Evolutionary conservation across 2,113 vertebrate species (phyloP).

Genomic region (Tragelaphus imberbis): DNA sequence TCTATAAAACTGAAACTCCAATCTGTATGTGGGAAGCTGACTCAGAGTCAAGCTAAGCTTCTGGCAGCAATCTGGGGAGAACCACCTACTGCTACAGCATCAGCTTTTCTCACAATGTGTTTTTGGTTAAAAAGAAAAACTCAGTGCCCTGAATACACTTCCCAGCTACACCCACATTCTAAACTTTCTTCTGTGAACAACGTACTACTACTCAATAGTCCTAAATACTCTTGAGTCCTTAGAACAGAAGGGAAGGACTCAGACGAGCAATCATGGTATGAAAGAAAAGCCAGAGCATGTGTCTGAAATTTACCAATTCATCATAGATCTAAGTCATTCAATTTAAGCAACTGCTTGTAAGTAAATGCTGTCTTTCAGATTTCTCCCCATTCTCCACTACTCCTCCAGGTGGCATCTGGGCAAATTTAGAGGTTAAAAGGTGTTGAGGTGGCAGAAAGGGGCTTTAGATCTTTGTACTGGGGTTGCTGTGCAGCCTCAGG

Average conservation of each 20-base stretch:
- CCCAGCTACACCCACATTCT: neutral
- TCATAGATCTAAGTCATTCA: neutral
- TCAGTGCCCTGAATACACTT: neutral
- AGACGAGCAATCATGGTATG: neutral
- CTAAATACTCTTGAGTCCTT: neutral
- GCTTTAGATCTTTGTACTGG: neutral
- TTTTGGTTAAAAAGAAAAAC: neutral
- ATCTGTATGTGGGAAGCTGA: neutral
- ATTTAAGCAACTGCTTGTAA: neutral
- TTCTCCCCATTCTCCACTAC: neutral
- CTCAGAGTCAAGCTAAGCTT: neutral
- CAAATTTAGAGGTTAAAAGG: neutral
- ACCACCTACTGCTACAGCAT: neutral
- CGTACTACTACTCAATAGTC: neutral
- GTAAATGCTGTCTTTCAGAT: neutral
- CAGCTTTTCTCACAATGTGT: neutral
- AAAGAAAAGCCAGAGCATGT: neutral
- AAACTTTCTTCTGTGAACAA: neutral
- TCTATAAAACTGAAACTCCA: neutral
- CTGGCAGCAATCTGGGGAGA: neutral
- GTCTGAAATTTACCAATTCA: neutral
- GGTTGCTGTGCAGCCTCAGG: neutral
- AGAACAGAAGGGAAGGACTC: neutral
- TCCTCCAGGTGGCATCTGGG: neutral
- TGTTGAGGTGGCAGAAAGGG: neutral